A percentile compares a stretch with the other conserved stretches of the same genome.
Conservation (phyloP, 2,113 vertebrate genomes). For the Panurus biarmicus region DNA sequence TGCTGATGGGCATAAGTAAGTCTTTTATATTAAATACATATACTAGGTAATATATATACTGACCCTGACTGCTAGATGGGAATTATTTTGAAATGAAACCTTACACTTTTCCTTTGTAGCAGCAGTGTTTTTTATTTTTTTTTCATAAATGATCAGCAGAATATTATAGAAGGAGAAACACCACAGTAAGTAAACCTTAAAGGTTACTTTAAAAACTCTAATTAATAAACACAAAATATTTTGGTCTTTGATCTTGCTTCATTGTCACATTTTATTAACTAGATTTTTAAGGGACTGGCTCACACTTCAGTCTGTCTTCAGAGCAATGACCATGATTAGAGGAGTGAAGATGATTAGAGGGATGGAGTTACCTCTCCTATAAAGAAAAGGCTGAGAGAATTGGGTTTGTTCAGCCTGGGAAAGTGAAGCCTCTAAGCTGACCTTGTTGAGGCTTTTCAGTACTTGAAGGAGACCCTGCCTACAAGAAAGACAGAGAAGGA, state of each 20-base stretch:
- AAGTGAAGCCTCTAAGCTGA: neutral
- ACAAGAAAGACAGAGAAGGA: neutral
- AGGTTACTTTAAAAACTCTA: neutral
- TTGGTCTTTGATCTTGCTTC: neutral
- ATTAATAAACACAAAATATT: neutral
- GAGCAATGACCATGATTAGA: neutral
- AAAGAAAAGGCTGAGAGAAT: neutral
- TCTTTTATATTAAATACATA: neutral
- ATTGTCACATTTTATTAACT: neutral
- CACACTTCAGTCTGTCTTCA: neutral
- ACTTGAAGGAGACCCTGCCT: neutral
- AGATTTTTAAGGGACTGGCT: neutral
- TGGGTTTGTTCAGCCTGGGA: neutral
- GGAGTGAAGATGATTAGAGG: neutral
- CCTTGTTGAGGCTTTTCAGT: neutral
- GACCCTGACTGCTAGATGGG: neutral
- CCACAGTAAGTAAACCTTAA: neutral
- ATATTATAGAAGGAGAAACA: neutral
- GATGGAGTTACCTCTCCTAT: neutral
- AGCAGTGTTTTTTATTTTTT: neutral
- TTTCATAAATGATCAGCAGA: neutral
- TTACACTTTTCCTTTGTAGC: neutral
- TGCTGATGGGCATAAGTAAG: conserved; percentile 75
- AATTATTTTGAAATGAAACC: neutral
- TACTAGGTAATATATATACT: neutral